phyloP scores from a whole-genome alignment of 2,888 invertebrate genomes.

The Drosophila mimetica region DNA sequence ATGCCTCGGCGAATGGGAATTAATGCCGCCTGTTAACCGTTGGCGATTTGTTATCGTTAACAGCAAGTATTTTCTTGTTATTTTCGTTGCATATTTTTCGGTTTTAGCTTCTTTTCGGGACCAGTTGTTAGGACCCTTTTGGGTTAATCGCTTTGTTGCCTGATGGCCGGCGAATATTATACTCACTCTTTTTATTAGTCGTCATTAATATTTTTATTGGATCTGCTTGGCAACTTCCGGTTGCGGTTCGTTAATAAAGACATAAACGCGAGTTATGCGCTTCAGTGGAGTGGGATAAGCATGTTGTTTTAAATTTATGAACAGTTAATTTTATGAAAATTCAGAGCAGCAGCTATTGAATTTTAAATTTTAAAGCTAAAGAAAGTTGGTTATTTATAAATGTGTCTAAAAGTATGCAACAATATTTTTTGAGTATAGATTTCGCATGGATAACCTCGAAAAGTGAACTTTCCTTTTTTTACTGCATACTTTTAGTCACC shows the following conservation, averaged over 20 bases:
- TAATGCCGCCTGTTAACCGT: slow-evolving; percentile 73
- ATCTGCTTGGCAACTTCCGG: slow-evolving; percentile 46
- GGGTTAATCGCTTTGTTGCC: slow-evolving; percentile 78
- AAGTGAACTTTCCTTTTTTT: too few relatives aligned
- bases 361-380: slow-evolving; percentile 7
- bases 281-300: background rate
- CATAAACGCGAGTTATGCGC: slow-evolving; percentile 50
- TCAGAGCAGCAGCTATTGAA: background rate
- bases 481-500: too few relatives aligned
- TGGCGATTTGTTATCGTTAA: slow-evolving; percentile 80
- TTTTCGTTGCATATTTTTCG: slow-evolving; percentile 29
- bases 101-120: slow-evolving; percentile 13
- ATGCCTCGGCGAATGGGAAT: slow-evolving; percentile 74
- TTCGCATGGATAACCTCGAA: too few relatives aligned
- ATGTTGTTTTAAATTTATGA: slow-evolving; percentile 18
- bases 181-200: slow-evolving; percentile 59
- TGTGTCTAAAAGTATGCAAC: too few relatives aligned
- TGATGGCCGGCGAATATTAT: slow-evolving; percentile 48
- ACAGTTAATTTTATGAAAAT: too few relatives aligned
- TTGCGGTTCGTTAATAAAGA: slow-evolving; percentile 73
- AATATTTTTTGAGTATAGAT: too few relatives aligned
- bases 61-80: slow-evolving; percentile 36
- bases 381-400: background rate
- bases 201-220: slow-evolving; percentile 75
- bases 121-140: slow-evolving; percentile 25